Base-by-base conservation (phyloP, 2,888 invertebrate species). In the Heliconius ismenius region DNA sequence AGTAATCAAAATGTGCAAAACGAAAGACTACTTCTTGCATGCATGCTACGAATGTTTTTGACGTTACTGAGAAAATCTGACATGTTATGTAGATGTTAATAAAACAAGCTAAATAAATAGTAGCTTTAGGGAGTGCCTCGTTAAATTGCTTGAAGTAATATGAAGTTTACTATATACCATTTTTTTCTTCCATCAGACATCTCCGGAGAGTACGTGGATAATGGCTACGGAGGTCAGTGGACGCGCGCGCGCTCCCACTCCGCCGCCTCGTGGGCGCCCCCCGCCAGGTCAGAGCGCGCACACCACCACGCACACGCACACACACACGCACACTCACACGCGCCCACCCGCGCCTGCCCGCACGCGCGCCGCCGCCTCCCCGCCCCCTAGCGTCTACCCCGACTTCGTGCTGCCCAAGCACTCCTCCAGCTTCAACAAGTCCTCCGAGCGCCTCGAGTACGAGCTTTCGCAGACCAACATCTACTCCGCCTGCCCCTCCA, bases 401-500 rank as follows among this genome's bases (percentile, higher is more conserved):
- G 94, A 88, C 84, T 89, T 92, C 86, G 87, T 91, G 79, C 90
- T 90, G 82, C 92, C 92, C 86, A 92, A 91, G 86, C 91, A 90
- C 84, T 87, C 90, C 83, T 89, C 88, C 88, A 90, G 90, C 88
- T 92, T 92, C 87, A 91, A 89, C 83, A 88, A 89, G 84, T 91
- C 92, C 73, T 86, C 88, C 83, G 92, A 93, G 87, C 92, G 95
- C 79, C 91, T 95, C 81, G 95, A 95, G 86, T 95, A 94, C 89
- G 95, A 95, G 88, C 90, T 95, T 73, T 94, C 95, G 70, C 94
- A 95, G 86, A 89, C 90, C 81, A 94, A 95, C 90, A 93, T 95
- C 81, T 95, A 95, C 87, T 95, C 95, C 43, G 89, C 92, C 74
- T 91, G 92, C 82, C 87, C 88, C 70, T 92, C 93, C 80, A 86